These are phyloP conservation scores for Glaucomys volans DNA, from an alignment of 2,113 vertebrate genomes.

Conservation along the genomic window DNA sequence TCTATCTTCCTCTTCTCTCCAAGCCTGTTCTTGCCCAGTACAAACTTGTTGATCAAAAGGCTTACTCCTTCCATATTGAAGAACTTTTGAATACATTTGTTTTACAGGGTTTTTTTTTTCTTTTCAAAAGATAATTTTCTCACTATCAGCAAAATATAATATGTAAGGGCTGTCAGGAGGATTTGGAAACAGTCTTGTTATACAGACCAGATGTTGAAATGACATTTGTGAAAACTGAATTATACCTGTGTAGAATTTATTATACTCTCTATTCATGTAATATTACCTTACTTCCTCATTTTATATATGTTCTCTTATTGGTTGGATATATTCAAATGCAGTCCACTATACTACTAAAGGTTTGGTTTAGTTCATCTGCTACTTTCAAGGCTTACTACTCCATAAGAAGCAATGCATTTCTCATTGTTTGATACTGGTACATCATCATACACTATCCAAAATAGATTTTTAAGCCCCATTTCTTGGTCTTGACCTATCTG, in stretches of 20 bases:
- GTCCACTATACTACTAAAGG: neutral
- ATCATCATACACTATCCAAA: neutral
- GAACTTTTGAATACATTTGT: conserved; percentile 46
- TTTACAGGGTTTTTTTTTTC: conserved; percentile 46
- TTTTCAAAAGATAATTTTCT: conserved; percentile 33
- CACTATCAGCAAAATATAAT: conserved; percentile 54
- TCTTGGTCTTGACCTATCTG: neutral
- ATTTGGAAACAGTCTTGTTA: conserved; percentile 63
- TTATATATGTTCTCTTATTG: neutral
- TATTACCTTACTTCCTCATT: neutral
- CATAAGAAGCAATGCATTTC: neutral
- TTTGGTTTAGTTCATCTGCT: neutral
- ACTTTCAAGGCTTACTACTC: neutral
- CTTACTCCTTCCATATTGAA: conserved; percentile 8
- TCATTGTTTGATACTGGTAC: neutral
- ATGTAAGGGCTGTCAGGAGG: conserved; percentile 58
- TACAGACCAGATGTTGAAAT: conserved; percentile 60
- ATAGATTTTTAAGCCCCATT: neutral
- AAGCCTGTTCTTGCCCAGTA: neutral
- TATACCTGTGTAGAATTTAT: conserved; percentile 66
- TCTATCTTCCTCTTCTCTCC: neutral
- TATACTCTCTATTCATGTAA: conserved; percentile 5
- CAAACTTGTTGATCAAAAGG: conserved; percentile 27
- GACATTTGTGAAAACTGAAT: conserved; percentile 58
- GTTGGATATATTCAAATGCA: neutral